Evolutionary conservation across 2,113 vertebrate species (phyloP), one percentile per base, ranked within the genome.

Genomic region (Pseudorhombus dupliciocellatus): DNA sequence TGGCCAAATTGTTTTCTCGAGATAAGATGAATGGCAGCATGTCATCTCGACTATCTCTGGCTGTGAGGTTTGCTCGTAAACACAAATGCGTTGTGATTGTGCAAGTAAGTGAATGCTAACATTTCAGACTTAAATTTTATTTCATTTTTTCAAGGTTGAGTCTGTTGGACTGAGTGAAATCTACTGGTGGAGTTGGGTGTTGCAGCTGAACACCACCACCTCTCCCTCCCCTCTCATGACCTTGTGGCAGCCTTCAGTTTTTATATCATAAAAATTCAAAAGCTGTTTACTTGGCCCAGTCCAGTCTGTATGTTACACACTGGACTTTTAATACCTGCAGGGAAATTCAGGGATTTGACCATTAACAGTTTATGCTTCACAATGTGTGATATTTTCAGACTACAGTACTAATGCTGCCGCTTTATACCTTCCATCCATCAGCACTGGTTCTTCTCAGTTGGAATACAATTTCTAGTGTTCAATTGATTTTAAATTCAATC

Each of bases 1-100:
- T 24, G 51, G 59, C 67, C 18, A 52, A 59, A 79, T 69, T 55
- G 60, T 66, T 74, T 74, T 79, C 52, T 75, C 31, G 31, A 24
- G 56, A 66, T 34, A 14, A 55, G 48, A 80, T 71, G 69, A 66
- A 84, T 67, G 54, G 61, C 16, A 66, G 50, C 26, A 4, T 75
- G 73, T 76, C 61, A 16, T 30, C 54, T 42, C 55, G 21, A 51
- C 42, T 50, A 28, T 24, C 14, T 34, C n/a, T 31, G 24, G 2
- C 11, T 25, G n/a, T 62, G 56, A 73, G 46, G 15, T 53, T 46
- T 26, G 8, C 40, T 68, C 16, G 10, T 24, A 31, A 63, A 37
- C n/a, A n/a, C n/a, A n/a, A n/a, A n/a, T n/a, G n/a, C n/a, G n/a
- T n/a, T n/a, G n/a, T n/a, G n/a, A n/a, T n/a, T n/a, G 34, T 37